Conservation (phyloP, 2,113 vertebrate species). For the Mobula hypostoma region DNA sequence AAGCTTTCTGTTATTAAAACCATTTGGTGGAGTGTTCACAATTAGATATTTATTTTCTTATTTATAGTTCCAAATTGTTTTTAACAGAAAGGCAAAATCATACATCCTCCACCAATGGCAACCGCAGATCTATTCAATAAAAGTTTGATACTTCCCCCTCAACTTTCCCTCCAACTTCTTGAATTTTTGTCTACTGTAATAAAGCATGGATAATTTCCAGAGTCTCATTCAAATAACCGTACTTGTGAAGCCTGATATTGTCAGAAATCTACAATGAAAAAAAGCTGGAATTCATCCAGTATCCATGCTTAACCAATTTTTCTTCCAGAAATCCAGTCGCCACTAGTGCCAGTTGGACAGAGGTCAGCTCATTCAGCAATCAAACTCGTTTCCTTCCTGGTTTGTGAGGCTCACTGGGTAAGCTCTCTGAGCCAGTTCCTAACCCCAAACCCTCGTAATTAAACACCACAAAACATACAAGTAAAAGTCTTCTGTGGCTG, state of each 20-base stretch:
- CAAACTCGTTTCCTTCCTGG: not conserved
- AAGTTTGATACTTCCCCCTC: not conserved
- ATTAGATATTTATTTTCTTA: not conserved
- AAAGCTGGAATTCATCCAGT: not conserved
- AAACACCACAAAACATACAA: not conserved
- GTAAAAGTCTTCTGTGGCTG: too few relatives aligned
- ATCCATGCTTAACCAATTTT: not conserved
- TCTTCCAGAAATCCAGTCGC: not conserved
- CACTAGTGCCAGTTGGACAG: not conserved
- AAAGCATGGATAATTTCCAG: not conserved
- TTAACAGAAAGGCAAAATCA: not conserved
- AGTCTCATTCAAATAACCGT: not conserved
- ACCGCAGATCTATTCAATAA: not conserved
- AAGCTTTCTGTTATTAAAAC: not conserved
- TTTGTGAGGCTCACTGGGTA: not conserved
- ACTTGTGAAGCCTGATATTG: not conserved
- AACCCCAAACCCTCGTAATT: not conserved
- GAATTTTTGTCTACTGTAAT: not conserved
- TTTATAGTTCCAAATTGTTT: not conserved
- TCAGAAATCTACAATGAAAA: not conserved
- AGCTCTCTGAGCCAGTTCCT: not conserved
- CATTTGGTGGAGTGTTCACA: not conserved
- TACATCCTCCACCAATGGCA: too few relatives aligned
- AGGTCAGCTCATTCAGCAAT: not conserved
- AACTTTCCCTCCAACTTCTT: not conserved